These are phyloP conservation scores for Heliothis virescens DNA, from an alignment of 1,140 invertebrate genomes.

Conservation along the genomic window DNA sequence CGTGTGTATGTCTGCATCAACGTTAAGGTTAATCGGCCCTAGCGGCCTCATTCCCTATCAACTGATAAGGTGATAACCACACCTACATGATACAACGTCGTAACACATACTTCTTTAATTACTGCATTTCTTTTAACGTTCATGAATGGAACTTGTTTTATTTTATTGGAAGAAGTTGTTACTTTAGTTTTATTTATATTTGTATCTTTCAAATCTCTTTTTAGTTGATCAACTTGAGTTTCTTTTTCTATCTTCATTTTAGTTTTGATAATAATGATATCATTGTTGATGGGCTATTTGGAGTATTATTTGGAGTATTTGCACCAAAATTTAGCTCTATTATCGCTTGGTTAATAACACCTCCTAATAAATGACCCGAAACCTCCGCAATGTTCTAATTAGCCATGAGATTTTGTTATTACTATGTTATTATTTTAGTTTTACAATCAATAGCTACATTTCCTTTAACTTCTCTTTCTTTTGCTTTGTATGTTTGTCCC, in stretches of 20 bases:
- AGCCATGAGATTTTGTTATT: not conserved
- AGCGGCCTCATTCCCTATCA: conserved; percentile 69
- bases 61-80: conserved; percentile 65
- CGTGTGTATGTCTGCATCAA: conserved; percentile 20
- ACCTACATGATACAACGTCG: conserved; percentile 62
- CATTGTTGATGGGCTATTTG: too few species aligned
- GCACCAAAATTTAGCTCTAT: not conserved
- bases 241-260: too few species aligned
- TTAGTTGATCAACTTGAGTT: not conserved
- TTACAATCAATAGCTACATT: not conserved
- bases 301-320: not conserved
- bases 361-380: not conserved
- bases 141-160: not conserved
- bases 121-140: conserved; percentile 1
- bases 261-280: too few species aligned
- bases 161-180: not conserved
- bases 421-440: not conserved
- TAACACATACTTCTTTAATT: conserved; percentile 30
- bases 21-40: conserved; percentile 44
- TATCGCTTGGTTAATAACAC: too few species aligned
- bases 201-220: too few species aligned
- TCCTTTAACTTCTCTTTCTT: not conserved
- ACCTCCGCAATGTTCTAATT: not conserved
- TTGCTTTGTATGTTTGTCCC: not conserved
- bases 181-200: too few species aligned